phyloP scores from a whole-genome alignment of 2,888 invertebrate species.

The Lochmaea crataegi region DNA sequence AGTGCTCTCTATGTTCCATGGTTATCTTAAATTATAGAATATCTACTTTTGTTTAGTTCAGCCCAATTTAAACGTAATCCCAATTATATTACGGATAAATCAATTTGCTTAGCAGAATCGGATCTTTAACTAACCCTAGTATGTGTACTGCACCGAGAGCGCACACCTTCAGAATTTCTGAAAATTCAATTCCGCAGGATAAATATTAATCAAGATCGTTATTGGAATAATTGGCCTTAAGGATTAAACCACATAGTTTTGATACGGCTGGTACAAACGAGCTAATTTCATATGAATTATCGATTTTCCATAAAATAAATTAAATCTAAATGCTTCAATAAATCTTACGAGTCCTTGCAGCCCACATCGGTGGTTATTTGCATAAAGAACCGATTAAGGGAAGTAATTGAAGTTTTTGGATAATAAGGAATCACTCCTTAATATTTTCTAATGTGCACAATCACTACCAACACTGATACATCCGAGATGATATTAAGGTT shows the following conservation, averaged over 20 bases:
- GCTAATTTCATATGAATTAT: constrained; percentile 40
- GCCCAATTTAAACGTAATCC: neutral
- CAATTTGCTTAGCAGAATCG: neutral
- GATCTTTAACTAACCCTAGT: neutral
- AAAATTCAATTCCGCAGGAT: constrained; percentile 27
- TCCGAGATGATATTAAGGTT: too few species aligned
- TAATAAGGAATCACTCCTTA: too few species aligned
- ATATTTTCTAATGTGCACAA: too few species aligned
- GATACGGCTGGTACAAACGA: constrained; percentile 21
- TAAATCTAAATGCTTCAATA: constrained; percentile 38
- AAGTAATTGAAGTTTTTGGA: neutral
- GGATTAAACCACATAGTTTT: constrained; percentile 14
- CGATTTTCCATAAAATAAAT: constrained; percentile 42
- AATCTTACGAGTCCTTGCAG: constrained; percentile 28
- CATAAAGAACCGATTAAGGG: constrained; percentile 31
- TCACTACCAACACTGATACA: too few species aligned
- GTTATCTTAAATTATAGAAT: neutral
- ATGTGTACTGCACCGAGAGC: neutral
- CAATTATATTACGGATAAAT: neutral
- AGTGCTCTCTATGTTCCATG: too few species aligned
- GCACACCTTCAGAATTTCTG: constrained; percentile 1
- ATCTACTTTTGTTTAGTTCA: neutral
- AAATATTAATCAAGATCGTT: constrained; percentile 29
- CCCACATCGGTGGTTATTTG: constrained; percentile 20
- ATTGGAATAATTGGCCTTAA: constrained; percentile 31